Conservation (phyloP, 2,888 invertebrate species). For the Scaptodrosophila latifasciaeformis region DNA sequence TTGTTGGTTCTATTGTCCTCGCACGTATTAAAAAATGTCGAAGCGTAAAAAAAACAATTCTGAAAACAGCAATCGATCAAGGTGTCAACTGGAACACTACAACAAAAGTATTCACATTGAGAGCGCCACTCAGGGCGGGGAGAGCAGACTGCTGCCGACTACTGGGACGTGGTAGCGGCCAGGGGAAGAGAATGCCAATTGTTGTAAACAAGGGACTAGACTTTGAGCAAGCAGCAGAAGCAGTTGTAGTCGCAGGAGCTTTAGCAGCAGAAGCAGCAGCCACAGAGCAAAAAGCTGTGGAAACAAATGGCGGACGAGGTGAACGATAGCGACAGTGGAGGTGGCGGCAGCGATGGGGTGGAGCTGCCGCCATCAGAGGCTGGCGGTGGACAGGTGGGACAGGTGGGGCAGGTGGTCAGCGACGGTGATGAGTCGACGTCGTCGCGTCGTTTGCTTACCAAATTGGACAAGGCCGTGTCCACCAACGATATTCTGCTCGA, state of each 20-base stretch:
- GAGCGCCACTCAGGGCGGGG: neutral
- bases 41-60: slow-evolving; percentile 14
- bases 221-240: slow-evolving; percentile 24
- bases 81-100: slow-evolving; percentile 14
- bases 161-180: no score
- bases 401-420: slow-evolving; percentile 11
- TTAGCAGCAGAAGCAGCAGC: slow-evolving; percentile 5
- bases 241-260: slow-evolving; percentile 28
- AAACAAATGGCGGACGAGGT: slow-evolving; percentile 53
- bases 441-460: slow-evolving; percentile 49
- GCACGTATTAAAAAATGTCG: slow-evolving; percentile 56
- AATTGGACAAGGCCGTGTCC: slow-evolving; percentile 74
- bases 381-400: no score
- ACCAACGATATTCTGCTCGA: slow-evolving; percentile 74
- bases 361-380: slow-evolving; percentile 23
- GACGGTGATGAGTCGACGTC: slow-evolving; percentile 23
- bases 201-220: slow-evolving; percentile 32
- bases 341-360: slow-evolving; percentile 17
- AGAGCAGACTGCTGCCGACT: neutral
- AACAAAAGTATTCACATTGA: neutral
- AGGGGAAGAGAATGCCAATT: slow-evolving; percentile 56
- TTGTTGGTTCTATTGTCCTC: slow-evolving; percentile 7
- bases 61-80: slow-evolving; percentile 36
- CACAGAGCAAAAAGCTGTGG: slow-evolving; percentile 11
- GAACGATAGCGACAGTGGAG: slow-evolving; percentile 58